Percentiles rank a stretch among this genome's conserved stretches.
Conservation (phyloP, 1,140 invertebrate species). For the Rhynchophorus ferrugineus region DNA sequence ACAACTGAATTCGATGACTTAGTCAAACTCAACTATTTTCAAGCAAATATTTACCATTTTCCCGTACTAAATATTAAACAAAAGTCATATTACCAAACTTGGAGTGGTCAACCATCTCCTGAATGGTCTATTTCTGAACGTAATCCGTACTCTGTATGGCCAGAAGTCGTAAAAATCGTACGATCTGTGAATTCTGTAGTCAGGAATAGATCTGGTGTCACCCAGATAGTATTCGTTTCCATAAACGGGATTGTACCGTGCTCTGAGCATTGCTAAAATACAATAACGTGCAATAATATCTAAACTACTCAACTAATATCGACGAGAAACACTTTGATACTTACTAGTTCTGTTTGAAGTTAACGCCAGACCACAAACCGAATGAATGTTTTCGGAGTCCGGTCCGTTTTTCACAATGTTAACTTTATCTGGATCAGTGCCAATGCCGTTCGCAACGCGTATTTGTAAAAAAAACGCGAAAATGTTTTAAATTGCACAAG, state of each 20-base stretch:
- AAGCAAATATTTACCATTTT: too few species aligned
- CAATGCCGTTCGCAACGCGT: not conserved
- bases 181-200: conserved; percentile 24
- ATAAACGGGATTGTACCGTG: conserved; percentile 23
- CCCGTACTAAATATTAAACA: not conserved
- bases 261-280: conserved; percentile 11
- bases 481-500: not conserved
- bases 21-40: too few species aligned
- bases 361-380: conserved; percentile 5
- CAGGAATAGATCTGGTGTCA: conserved; percentile 21
- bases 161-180: conserved; percentile 26
- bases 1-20: too few species aligned
- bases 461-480: conserved; percentile 5
- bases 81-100: not conserved
- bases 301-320: not conserved
- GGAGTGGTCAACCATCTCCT: conserved; percentile 22
- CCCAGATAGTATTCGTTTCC: conserved; percentile 22
- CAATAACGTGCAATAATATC: not conserved
- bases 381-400: conserved; percentile 15
- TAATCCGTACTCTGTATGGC: conserved; percentile 19
- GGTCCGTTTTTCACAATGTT: conserved; percentile 4
- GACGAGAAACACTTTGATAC: too few species aligned
- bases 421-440: conserved; percentile 1
- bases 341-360: not conserved
- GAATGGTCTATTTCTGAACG: conserved; percentile 22